Base-by-base conservation (phyloP, 2,113 vertebrate species). In the Equus quagga region DNA sequence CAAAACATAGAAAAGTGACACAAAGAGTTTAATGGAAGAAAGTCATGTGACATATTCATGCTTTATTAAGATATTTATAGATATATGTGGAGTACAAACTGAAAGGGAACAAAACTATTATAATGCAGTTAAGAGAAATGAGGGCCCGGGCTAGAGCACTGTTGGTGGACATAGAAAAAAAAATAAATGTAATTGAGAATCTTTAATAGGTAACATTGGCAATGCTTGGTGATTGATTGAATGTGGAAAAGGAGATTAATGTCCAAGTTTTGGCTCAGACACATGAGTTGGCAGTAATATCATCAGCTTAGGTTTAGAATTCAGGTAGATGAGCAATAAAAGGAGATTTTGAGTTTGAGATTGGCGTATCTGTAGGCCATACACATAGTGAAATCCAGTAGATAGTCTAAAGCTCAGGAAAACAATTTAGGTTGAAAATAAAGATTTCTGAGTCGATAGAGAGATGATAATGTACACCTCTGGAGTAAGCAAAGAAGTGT, bases 221-320 rank as follows among this genome's bases (percentile, higher is more conserved):
- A 46, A 58, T 33, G 14, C 10, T 21, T 24, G 46, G 31, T 41
- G 19, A 73, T 15, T 23, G 56, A 21, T 19, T 21, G 13, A 3
- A 1, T 23, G 3, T 19, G 26, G n/a, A 1, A 26, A 26, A 65
- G n/a, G 26, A 1, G 6, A 58, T 62, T 21, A 6, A 4, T 49
- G n/a, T 44, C 5, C 75, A 49, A 3, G 24, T 8, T 60, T 54
- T 54, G 28, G 18, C 28, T 41, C 15, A 33, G 31, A 15, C 49
- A 80, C 26, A 15, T 28, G 19, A 72, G 0, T 13, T 65, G 31
- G 31, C 24, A 19, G 23, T 13, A 28, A 12, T 13, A 58, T 79
- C 15, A 8, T 4, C 26, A 51, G 15, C 15, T 67, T 58, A 46
- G 3, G 14, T 8, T 3, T 18, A 72, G 56, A 79, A 41, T 5